Conservation (phyloP, 2,797 vertebrate genomes). For the Sebastes matsubarae region DNA sequence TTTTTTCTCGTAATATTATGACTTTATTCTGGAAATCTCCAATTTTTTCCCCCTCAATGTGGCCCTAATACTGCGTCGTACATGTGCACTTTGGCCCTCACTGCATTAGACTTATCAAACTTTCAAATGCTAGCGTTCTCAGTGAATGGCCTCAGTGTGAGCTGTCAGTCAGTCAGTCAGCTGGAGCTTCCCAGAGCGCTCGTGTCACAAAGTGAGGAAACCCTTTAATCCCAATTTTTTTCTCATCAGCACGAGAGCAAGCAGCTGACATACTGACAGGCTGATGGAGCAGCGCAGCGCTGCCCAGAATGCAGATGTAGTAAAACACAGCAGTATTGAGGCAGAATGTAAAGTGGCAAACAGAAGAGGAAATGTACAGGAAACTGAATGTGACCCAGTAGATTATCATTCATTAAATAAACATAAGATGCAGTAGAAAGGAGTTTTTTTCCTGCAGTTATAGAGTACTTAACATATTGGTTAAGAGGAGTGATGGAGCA, state of each 20-base stretch:
- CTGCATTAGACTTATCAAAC: neutral
- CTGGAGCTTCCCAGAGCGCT: constrained; percentile 58
- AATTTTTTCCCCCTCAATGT: too few relatives aligned
- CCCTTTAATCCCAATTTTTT: constrained; percentile 65
- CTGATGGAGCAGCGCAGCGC: neutral
- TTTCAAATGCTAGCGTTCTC: neutral
- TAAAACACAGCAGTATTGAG: neutral
- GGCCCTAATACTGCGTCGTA: too few relatives aligned
- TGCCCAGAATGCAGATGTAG: constrained; percentile 2
- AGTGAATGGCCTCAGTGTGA: constrained; percentile 24
- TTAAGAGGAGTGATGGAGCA: neutral
- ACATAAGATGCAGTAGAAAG: constrained; percentile 13
- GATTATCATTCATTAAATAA: constrained; percentile 4
- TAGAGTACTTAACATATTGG: neutral
- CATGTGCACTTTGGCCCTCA: too few relatives aligned
- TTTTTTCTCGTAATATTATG: too few relatives aligned
- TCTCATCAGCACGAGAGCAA: constrained; percentile 47
- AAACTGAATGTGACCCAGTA: neutral
- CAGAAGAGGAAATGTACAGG: neutral
- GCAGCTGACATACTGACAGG: constrained; percentile 41
- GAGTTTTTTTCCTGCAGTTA: neutral
- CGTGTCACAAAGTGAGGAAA: constrained; percentile 61
- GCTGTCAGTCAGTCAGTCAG: constrained; percentile 30
- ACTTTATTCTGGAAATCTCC: too few relatives aligned
- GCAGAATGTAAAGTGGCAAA: neutral